Evolutionary conservation across 1,140 invertebrate species (phyloP).

Genomic region (Drosophila lacteicornis): DNA sequence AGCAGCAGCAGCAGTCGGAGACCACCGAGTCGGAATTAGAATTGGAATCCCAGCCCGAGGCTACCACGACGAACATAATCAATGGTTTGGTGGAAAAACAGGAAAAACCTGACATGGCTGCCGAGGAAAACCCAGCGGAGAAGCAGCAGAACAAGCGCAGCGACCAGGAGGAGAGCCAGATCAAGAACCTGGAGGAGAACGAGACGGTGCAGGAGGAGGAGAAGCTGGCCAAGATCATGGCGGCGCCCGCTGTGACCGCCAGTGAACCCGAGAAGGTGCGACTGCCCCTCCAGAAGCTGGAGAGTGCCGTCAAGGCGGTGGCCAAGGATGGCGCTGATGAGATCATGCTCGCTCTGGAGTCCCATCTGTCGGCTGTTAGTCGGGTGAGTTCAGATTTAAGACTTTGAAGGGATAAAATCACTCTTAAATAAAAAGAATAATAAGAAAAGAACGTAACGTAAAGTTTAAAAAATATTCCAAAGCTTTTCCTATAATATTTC

Average conservation of each 20-base stretch:
- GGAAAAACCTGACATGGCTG: conserved; percentile 70
- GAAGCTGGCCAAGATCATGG: conserved; percentile 65
- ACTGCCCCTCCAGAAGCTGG: conserved; percentile 85
- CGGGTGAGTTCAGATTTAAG: conserved; percentile 45
- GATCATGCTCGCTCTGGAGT: conserved; percentile 87
- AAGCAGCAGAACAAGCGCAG: conserved; percentile 76
- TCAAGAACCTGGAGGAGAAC: conserved; percentile 79
- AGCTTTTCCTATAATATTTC: too few relatives aligned
- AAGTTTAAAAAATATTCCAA: too few relatives aligned
- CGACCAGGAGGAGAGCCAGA: conserved; percentile 55
- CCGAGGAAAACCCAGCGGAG: conserved; percentile 61
- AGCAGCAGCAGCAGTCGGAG: conserved; percentile 6
- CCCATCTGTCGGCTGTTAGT: conserved; percentile 84
- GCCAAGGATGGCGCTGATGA: conserved; percentile 85
- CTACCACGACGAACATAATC: conserved; percentile 42
- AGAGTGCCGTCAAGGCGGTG: conserved; percentile 85
- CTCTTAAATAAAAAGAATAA: too few relatives aligned
- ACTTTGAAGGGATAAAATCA: too few relatives aligned
- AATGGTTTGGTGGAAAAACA: conserved; percentile 64
- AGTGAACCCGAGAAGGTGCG: conserved; percentile 84
- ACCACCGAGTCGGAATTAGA: conserved; percentile 44
- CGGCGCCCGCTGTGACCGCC: conserved; percentile 51
- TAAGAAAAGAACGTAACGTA: too few relatives aligned
- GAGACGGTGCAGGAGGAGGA: conserved; percentile 84
- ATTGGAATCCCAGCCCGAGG: conserved; percentile 30